phyloP scores from a whole-genome alignment of 2,888 invertebrate genomes.

The Andrena chrysosceles region DNA sequence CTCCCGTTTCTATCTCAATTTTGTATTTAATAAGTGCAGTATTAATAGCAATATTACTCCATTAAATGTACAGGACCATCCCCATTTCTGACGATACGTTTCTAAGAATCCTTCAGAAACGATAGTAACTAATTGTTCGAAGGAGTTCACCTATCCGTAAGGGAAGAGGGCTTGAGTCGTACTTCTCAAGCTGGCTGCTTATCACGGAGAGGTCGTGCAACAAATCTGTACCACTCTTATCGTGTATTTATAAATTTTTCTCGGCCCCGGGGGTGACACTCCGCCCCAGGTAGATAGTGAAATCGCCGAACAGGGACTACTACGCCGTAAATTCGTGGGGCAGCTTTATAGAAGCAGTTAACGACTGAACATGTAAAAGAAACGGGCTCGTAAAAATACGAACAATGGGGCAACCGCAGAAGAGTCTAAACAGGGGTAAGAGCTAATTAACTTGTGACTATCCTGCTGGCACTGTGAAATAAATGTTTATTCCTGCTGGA shows the following conservation, averaged over 20 bases:
- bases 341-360: conserved; percentile 66
- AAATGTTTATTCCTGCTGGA: conserved; percentile 33
- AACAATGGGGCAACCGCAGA: conserved; percentile 11
- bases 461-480: conserved; percentile 24
- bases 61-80: too few relatives aligned
- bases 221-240: conserved; percentile 12
- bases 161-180: too few relatives aligned
- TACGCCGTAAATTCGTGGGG: conserved; percentile 31
- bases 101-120: too few relatives aligned
- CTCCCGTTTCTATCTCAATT: too few relatives aligned
- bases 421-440: conserved; percentile 54
- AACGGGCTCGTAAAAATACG: conserved; percentile 65
- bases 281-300: conserved; percentile 6
- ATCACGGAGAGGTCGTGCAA: conserved; percentile 1
- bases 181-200: background rate
- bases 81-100: too few relatives aligned
- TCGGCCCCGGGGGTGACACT: background rate
- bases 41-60: too few relatives aligned
- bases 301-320: conserved; percentile 34
- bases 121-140: background rate
- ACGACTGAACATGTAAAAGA: conserved; percentile 66
- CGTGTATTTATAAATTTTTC: conserved; percentile 25
- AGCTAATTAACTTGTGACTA: conserved; percentile 72
- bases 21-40: too few relatives aligned
- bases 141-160: background rate